Evolutionary conservation across 92 coral and sea anemone species (phyloP).

Genomic region (Phenganax marumi): DNA sequence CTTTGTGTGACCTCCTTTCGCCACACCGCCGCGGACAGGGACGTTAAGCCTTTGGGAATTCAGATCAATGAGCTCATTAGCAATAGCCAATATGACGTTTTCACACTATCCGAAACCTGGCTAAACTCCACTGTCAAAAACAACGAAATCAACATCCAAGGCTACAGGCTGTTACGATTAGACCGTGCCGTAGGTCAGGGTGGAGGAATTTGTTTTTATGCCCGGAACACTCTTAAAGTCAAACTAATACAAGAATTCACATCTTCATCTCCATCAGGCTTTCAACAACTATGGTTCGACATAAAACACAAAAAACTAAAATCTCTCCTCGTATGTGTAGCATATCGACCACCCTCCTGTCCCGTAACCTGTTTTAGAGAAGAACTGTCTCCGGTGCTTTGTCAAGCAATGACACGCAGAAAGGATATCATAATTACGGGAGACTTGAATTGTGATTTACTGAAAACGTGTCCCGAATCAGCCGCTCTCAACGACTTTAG

Average conservation of each 20-base stretch:
- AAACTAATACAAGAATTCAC: conserved; percentile 42
- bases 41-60: too few relatives aligned
- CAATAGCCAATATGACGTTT: background rate
- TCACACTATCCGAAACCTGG: conserved; percentile 57
- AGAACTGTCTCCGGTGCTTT: conserved; percentile 38
- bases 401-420: conserved; percentile 31
- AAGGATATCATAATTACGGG: conserved; percentile 50
- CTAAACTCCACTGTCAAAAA: conserved; percentile 47
- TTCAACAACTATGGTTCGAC: conserved; percentile 54
- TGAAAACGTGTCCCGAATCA: background rate
- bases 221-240: conserved; percentile 38
- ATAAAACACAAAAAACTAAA: conserved; percentile 36
- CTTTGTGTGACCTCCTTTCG: too few relatives aligned
- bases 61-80: background rate
- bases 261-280: conserved; percentile 9
- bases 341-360: conserved; percentile 45
- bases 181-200: conserved; percentile 45
- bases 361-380: conserved; percentile 11
- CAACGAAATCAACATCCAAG: conserved; percentile 26
- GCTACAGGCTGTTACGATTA: conserved; percentile 26
- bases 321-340: conserved; percentile 43
- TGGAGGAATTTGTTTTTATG: conserved; percentile 41
- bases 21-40: too few relatives aligned
- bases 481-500: conserved; percentile 26
- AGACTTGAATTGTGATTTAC: conserved; percentile 50